Conservation (phyloP, 1,140 invertebrate genomes). For the Trichogramma pretiosum region DNA sequence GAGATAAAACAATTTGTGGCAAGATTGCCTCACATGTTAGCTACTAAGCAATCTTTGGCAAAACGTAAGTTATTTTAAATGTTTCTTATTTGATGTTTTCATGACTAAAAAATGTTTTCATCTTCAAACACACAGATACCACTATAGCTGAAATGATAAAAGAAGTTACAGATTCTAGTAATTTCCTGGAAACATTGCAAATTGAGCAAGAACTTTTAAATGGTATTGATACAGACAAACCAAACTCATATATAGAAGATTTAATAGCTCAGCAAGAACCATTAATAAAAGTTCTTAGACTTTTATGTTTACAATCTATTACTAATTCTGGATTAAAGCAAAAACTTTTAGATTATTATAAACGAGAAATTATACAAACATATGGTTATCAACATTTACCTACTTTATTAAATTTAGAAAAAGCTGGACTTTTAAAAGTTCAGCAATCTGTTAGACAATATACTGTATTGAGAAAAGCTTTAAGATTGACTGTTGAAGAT, state of each 20-base stretch:
- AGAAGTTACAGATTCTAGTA: slow-evolving; percentile 56
- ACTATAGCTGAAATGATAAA: slow-evolving; percentile 69
- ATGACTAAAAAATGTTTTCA: not conserved
- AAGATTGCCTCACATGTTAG: slow-evolving; percentile 77
- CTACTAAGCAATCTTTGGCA: slow-evolving; percentile 75
- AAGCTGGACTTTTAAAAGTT: slow-evolving; percentile 67
- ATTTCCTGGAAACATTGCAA: slow-evolving; percentile 58
- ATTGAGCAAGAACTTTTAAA: slow-evolving; percentile 87
- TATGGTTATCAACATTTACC: slow-evolving; percentile 84
- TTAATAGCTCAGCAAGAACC: slow-evolving; percentile 77
- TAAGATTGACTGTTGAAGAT: slow-evolving; percentile 79
- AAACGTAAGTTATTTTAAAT: slow-evolving; percentile 37
- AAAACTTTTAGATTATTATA: slow-evolving; percentile 85
- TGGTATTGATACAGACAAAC: slow-evolving; percentile 83
- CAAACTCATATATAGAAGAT: slow-evolving; percentile 82
- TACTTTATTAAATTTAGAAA: slow-evolving; percentile 79
- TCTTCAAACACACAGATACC: slow-evolving; percentile 59
- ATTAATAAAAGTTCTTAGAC: slow-evolving; percentile 71
- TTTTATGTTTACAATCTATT: slow-evolving; percentile 83
- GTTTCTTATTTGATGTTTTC: not conserved
- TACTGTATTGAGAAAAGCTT: slow-evolving; percentile 61
- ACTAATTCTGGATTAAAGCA: slow-evolving; percentile 83
- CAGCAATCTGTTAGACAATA: slow-evolving; percentile 65
- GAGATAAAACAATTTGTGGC: slow-evolving; percentile 93
- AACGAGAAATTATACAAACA: slow-evolving; percentile 78